Base-by-base conservation (phyloP, 1,140 invertebrate species). In the Apis florea region DNA sequence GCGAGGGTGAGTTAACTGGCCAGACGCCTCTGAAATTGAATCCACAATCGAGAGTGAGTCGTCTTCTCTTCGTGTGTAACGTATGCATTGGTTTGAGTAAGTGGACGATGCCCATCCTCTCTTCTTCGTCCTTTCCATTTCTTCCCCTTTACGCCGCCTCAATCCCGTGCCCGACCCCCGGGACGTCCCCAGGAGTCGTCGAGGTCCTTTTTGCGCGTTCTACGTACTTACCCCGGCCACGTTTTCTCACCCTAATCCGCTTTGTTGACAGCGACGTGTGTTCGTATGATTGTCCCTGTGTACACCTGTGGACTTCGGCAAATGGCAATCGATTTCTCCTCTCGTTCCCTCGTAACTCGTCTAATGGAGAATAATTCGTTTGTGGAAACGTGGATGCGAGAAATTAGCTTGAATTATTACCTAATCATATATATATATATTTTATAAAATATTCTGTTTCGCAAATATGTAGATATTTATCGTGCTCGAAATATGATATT, bases 21-120 rank as follows among this genome's bases (percentile, higher is more conserved):
- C 79, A 85, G 86, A 90, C 88, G 86, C 85, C 85, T 91, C 87
- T 86, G 89, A 91, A 93, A 93, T 93, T 92, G 91, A 92, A 93
- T 92, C 86, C 86, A 90, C 88, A 90, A 92, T 91, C 83, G 89
- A 88, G 71, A 83, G 77, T 79, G 82, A 87, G 84, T 87, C 71
- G 71, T 21, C 85, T 87, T 84, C 81, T 84, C 26, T 76, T 26
- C 77, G 84, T 78, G 69, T 83, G 63, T 88, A 90, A 90, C 91
- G 81, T 90, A 92, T 91, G 91, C 91, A 91, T 90, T 91, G 89
- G 85, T 68, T 83, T 66, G 70, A 59, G 82, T 84, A 88, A 88
- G 83, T 85, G 78, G 74, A 64, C 79, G 68, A 66, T 74, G 83
- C 67, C 74, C 59, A 67, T 73, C 82, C 58, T 73, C 67, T 54